A percentile compares a stretch with the other conserved stretches of the same genome.
Evolutionary conservation across 2,797 vertebrate species (phyloP).

Genomic region (Pantherophis alleghaniensis): DNA sequence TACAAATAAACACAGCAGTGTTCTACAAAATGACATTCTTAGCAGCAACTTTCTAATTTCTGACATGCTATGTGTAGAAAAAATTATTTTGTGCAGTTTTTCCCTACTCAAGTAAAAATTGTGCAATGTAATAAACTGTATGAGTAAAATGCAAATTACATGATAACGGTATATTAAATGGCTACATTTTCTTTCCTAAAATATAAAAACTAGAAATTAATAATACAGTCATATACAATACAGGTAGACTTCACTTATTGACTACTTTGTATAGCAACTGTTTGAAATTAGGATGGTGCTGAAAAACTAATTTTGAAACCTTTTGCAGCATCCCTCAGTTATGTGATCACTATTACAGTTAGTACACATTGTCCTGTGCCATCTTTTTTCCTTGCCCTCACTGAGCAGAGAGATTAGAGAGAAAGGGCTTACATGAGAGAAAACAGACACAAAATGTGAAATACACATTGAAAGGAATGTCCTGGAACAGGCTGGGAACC

Average conservation of each 20-base stretch:
- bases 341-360: background rate
- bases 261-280: background rate
- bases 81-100: background rate
- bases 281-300: background rate
- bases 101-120: background rate
- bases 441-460: background rate
- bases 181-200: background rate
- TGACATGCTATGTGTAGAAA: background rate
- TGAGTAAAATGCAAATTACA: background rate
- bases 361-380: background rate
- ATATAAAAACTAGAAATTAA: background rate
- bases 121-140: background rate
- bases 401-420: background rate
- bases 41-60: background rate
- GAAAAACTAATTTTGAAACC: background rate
- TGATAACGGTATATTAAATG: background rate
- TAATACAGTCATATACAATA: background rate
- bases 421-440: background rate
- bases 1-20: background rate
- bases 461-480: background rate
- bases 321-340: background rate
- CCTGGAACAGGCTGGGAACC: no score
- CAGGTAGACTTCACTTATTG: background rate
- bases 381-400: background rate
- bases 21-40: background rate